Percentiles rank a stretch among this genome's conserved stretches.
phyloP scores from a whole-genome alignment of 2,113 vertebrate genomes.

The Chrysochloris asiatica region DNA sequence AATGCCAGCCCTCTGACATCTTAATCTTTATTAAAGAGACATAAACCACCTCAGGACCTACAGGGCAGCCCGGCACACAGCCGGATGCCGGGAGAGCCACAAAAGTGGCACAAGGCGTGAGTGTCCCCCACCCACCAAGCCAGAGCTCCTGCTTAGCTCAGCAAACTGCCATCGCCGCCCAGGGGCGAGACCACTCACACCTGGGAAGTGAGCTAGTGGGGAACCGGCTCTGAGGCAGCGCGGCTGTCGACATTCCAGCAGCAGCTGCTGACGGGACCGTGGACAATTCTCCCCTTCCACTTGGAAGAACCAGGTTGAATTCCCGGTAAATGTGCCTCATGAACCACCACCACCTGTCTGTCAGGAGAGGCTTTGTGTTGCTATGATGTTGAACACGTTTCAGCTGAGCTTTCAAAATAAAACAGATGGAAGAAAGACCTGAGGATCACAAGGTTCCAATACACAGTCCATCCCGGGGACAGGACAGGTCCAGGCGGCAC shows the following conservation, averaged over 20 bases:
- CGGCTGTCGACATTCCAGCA: too few species aligned
- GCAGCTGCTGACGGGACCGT: too few species aligned
- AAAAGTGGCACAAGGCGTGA: constrained; percentile 91
- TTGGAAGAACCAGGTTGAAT: neutral
- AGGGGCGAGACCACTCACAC: neutral
- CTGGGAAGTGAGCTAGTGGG: constrained; percentile 44
- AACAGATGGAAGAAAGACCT: neutral
- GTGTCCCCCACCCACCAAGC: constrained; percentile 91
- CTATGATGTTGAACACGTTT: neutral
- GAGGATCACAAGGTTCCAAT: neutral
- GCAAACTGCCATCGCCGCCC: constrained; percentile 88
- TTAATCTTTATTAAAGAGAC: constrained; percentile 99
- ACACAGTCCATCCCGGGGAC: neutral
- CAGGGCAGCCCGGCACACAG: constrained; percentile 91
- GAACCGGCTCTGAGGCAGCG: neutral
- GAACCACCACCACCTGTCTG: neutral
- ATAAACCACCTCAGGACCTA: constrained; percentile 90
- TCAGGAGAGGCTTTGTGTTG: neutral
- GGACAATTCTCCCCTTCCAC: neutral
- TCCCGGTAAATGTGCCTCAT: neutral
- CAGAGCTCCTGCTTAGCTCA: constrained; percentile 90
- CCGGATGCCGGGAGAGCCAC: constrained; percentile 80
- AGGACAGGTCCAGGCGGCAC: neutral
- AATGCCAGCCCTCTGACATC: constrained; percentile 93
- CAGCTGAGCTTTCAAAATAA: neutral